phyloP scores from a whole-genome alignment of 2,797 vertebrate species.

The Champsocephalus gunnari region DNA sequence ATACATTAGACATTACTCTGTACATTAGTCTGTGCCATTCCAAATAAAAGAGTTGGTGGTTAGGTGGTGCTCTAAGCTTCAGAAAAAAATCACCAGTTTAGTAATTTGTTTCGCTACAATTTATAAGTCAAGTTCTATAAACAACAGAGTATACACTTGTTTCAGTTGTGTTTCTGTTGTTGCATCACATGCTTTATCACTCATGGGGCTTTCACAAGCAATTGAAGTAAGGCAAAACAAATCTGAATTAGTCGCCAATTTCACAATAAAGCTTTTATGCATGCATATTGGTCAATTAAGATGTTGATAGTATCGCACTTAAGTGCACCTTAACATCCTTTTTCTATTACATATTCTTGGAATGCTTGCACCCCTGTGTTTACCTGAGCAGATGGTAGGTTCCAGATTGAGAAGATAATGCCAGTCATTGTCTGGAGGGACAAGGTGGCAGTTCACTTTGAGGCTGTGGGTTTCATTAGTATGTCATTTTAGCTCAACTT shows the following conservation, averaged over 20 bases:
- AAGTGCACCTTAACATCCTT: background rate
- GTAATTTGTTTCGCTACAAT: background rate
- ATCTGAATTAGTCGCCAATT: background rate
- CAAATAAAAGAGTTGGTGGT: background rate
- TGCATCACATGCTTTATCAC: background rate
- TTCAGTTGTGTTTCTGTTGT: constrained; percentile 7
- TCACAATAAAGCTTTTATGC: background rate
- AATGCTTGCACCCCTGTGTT: background rate
- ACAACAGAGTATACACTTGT: background rate
- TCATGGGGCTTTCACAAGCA: background rate
- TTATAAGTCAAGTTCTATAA: background rate
- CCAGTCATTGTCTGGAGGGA: constrained; percentile 22
- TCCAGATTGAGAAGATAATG: constrained; percentile 26
- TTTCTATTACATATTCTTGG: constrained; percentile 1
- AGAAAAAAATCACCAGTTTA: constrained; percentile 12
- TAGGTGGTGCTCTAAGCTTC: background rate
- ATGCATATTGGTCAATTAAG: background rate
- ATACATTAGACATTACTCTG: background rate
- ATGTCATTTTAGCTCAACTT: background rate
- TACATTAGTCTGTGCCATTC: constrained; percentile 11
- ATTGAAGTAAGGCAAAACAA: background rate
- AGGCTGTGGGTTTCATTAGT: constrained; percentile 12
- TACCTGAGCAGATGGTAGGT: constrained; percentile 24
- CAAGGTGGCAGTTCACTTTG: constrained; percentile 9
- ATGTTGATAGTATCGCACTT: background rate